Evolutionary conservation across 2,888 invertebrate genomes (phyloP), one percentile per base, ranked within the genome.

Genomic region (Autographa gamma): DNA sequence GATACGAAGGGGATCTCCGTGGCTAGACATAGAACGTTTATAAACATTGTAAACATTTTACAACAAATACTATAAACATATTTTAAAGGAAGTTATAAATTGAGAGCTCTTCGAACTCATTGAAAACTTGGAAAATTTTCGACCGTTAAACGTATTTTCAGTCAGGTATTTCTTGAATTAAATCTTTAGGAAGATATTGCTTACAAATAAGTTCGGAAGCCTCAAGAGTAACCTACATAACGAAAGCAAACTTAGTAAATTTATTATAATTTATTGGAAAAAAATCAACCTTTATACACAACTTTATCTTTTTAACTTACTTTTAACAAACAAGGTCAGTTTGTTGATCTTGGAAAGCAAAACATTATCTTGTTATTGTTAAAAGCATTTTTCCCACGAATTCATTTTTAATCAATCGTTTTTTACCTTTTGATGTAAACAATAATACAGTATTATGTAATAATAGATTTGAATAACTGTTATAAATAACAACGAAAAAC

Each of bases 201-300:
- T 62, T 69, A 66, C 74, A 74, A 69, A 65, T 81, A 83, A 81
- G 56, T 73, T 82, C 56, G 43, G 60, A 63, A 65, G 60, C 43
- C 72, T 71, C 69, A 59, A 65, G 72, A 34, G 52, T 74, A 67
- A 74, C 81, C 76, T 68, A 79, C 74, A 73, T 75, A 73, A 72
- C 62, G 77, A 81, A 81, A 69, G 65, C 64, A 60, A 83, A 82
- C 73, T 84, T 76, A 77, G 60, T 71, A 81, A 82, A 82, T 84
- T 77, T 84, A 82, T 82, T 81, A 77, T 81, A 82, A 82, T 82
- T 83, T 82, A 81, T 84, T 79, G 72, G 60, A 72, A 79, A 82
- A 38, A 83, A 81, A 79, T 72, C 79, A 71, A 63, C 77, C 77
- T 66, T 71, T 76, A 76, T 52, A 71, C 61, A 80, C 63, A 80